Base-by-base conservation (phyloP, 1,140 invertebrate species). In the Trachelipus rathkii region DNA sequence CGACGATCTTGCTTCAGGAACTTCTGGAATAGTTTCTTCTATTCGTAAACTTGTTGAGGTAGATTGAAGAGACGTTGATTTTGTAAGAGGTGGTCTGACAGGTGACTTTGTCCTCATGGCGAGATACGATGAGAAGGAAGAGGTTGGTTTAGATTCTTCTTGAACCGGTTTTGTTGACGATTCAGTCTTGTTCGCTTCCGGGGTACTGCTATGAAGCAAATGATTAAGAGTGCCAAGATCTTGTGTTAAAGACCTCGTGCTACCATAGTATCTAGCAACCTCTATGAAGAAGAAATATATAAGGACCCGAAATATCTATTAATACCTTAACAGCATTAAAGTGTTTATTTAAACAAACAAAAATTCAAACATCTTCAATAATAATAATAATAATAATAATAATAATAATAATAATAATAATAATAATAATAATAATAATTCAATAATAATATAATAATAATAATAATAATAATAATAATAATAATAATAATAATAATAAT, bases 71-170 rank as follows among this genome's bases (percentile, higher is more conserved):
- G 77, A 78, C 21, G 78, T 75, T 4, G 75, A 45, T 21, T 72
- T 44, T 21, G 33, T 15, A 10, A 78, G 74, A 10, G 79, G 73
- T 15, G 79, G 79, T 45, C 79, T 73, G 0, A 60, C 79, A 2
- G 79, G 79, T 43, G 77, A 78, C 71, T 81, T 81, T 19, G 79
- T 81, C 44, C 79, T 72, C 75, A 77, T 81, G 50, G 79, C 77
- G 15, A 81, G 71, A 68, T 81, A 81, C 9, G 79, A 78, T 44
- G 79, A 81, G 76, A 81, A 81, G 74, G 74, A 76, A 46, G 24
- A 71, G 72, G 68, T 70, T 4, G 60, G 19, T 11, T 11, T 13
- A 8, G 19, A 13, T 1, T 60, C 19, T 19, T 11, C 13, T 23
- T 44, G 7, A 8, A 67, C 33, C 33, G 6, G 1, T 33, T 23